These are phyloP conservation scores for Sesia apiformis DNA, from an alignment of 2,888 invertebrate species.

Conservation along the genomic window DNA sequence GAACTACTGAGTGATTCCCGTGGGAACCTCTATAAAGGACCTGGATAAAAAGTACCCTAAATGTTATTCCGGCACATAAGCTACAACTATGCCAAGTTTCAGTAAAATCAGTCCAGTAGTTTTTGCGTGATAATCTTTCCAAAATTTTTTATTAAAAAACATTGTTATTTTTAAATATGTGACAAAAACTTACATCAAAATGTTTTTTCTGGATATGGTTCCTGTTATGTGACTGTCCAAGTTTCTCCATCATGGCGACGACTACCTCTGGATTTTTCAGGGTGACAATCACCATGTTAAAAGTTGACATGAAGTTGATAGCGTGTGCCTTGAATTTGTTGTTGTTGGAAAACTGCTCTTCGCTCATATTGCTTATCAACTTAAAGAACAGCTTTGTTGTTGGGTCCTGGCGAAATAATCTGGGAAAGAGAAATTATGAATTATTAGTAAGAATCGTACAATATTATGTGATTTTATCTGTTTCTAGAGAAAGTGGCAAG, in stretches of 20 bases:
- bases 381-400: slow-evolving; percentile 37
- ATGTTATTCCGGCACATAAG: too few species aligned
- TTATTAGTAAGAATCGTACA: not conserved
- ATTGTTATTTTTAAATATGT: too few species aligned
- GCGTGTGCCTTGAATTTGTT: slow-evolving; percentile 44
- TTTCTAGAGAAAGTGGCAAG: not conserved
- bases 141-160: too few species aligned
- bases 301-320: slow-evolving; percentile 38
- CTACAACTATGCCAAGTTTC: too few species aligned
- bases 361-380: slow-evolving; percentile 24
- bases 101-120: too few species aligned
- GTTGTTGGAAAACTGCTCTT: slow-evolving; percentile 26
- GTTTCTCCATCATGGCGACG: slow-evolving; percentile 38
- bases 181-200: slow-evolving; percentile 35
- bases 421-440: slow-evolving; percentile 9
- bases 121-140: too few species aligned
- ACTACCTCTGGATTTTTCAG: slow-evolving; percentile 42
- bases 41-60: too few species aligned
- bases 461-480: not conserved
- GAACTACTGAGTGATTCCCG: too few species aligned
- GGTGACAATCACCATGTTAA: slow-evolving; percentile 32
- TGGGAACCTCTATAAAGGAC: too few species aligned
- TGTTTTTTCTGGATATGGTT: slow-evolving; percentile 26
- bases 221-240: slow-evolving; percentile 37
- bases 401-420: slow-evolving; percentile 37